Percentiles rank a stretch among this genome's conserved stretches.
Conservation (phyloP, 2,113 vertebrate genomes). For the Mustela lutreola region DNA sequence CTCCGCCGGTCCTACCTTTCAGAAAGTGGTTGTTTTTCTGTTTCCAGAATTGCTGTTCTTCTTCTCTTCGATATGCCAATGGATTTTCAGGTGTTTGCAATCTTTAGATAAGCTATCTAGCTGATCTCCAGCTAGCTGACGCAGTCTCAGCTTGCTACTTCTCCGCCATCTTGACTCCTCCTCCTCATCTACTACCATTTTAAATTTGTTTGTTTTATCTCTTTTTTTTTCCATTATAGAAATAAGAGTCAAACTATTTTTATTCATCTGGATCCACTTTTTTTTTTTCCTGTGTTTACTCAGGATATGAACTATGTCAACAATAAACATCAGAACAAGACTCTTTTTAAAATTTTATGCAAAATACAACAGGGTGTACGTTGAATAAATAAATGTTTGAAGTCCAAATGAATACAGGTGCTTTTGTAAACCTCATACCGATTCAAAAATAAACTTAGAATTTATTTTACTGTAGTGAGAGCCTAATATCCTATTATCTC, state of each 20-base stretch:
- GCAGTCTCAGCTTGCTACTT: too few species aligned
- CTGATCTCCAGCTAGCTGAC: too few species aligned
- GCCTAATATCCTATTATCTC: neutral
- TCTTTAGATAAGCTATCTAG: too few species aligned
- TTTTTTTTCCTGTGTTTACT: neutral
- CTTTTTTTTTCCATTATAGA: neutral
- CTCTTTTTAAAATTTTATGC: neutral
- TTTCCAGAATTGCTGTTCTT: too few species aligned
- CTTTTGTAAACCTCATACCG: neutral
- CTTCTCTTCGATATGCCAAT: too few species aligned
- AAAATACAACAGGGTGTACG: neutral
- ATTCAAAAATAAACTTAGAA: neutral
- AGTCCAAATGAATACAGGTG: neutral
- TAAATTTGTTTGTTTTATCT: neutral
- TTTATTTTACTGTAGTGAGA: neutral
- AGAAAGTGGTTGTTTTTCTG: too few species aligned
- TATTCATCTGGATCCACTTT: neutral
- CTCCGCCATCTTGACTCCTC: too few species aligned
- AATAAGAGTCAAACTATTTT: neutral
- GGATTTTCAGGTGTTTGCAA: too few species aligned
- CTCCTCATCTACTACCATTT: neutral
- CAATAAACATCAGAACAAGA: neutral
- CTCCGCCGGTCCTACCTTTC: too few species aligned
- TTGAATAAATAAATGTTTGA: neutral
- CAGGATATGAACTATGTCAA: neutral